A percentile compares a stretch with the other conserved stretches of the same genome.
Evolutionary conservation across 2,113 vertebrate species (phyloP).

Genomic region (Osmerus mordax): DNA sequence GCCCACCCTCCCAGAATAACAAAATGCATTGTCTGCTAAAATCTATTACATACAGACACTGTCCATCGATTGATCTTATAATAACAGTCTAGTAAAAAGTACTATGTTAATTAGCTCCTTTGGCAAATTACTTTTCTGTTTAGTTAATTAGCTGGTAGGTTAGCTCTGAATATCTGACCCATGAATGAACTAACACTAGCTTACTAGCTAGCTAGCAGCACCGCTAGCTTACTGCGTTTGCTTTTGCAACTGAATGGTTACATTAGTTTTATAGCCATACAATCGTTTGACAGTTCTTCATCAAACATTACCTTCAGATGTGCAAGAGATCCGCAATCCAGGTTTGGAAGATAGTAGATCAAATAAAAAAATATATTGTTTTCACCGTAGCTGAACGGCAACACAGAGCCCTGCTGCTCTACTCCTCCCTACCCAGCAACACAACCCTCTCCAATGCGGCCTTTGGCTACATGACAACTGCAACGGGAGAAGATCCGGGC

Average conservation of each 20-base stretch:
- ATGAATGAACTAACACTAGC: background rate
- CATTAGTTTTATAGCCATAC: background rate
- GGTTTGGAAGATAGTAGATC: background rate
- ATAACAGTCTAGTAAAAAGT: too few species aligned
- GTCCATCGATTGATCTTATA: too few species aligned
- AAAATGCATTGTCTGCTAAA: background rate
- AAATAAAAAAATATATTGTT: background rate
- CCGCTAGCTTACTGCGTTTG: background rate
- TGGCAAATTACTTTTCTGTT: too few species aligned
- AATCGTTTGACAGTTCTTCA: background rate
- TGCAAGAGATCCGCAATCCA: conserved; percentile 3
- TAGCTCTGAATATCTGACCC: conserved; percentile 10
- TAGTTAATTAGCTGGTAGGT: background rate
- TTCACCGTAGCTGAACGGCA: background rate
- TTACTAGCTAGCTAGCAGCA: background rate
- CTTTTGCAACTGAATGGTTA: background rate
- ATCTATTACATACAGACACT: too few species aligned
- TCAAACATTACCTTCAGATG: conserved; percentile 17
- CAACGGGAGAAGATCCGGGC: background rate
- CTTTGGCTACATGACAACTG: conserved; percentile 40
- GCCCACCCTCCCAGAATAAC: background rate
- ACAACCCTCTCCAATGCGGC: conserved; percentile 12
- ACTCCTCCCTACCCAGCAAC: conserved; percentile 18
- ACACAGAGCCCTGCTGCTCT: background rate
- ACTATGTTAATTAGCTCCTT: background rate